Conservation (phyloP, 2,113 vertebrate genomes). For the Syngnathus scovelli region DNA sequence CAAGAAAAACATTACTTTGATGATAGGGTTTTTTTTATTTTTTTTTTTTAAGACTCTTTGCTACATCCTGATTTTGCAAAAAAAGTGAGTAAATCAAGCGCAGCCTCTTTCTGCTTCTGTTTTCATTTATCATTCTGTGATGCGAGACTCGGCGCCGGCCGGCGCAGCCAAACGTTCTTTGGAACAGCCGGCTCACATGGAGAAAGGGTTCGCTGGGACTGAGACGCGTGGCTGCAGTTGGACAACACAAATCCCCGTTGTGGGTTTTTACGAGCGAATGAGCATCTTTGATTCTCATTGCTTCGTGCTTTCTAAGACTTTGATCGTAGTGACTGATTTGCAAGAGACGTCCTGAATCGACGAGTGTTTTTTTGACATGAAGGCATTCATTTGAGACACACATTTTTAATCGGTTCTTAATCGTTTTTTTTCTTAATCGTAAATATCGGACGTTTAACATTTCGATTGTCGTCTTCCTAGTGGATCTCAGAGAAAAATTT, state of each 20-base stretch:
- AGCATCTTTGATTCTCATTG: not conserved
- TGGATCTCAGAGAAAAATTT: not conserved
- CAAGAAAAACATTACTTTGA: not conserved
- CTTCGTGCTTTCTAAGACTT: not conserved
- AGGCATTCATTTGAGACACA: not conserved
- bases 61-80: not conserved
- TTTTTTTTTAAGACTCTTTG: not conserved
- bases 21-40: too few relatives aligned
- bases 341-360: not conserved
- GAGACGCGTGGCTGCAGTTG: constrained; percentile 19
- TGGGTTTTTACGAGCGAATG: constrained; percentile 13
- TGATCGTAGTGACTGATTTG: not conserved
- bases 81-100: constrained; percentile 1
- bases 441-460: not conserved
- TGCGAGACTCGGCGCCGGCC: constrained; percentile 33
- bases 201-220: constrained; percentile 61
- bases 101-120: constrained; percentile 26
- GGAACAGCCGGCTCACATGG: constrained; percentile 74
- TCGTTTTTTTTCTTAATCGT: not conserved
- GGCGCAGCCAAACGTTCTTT: constrained; percentile 49
- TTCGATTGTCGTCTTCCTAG: not conserved
- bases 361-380: not conserved
- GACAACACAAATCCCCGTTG: constrained; percentile 25
- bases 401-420: too few relatives aligned
- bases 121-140: constrained; percentile 52